Percentiles rank a stretch among this genome's conserved stretches.
These are phyloP conservation scores for Puffinus mauretanicus DNA, from an alignment of 2,113 vertebrate species.

Conservation along the genomic window DNA sequence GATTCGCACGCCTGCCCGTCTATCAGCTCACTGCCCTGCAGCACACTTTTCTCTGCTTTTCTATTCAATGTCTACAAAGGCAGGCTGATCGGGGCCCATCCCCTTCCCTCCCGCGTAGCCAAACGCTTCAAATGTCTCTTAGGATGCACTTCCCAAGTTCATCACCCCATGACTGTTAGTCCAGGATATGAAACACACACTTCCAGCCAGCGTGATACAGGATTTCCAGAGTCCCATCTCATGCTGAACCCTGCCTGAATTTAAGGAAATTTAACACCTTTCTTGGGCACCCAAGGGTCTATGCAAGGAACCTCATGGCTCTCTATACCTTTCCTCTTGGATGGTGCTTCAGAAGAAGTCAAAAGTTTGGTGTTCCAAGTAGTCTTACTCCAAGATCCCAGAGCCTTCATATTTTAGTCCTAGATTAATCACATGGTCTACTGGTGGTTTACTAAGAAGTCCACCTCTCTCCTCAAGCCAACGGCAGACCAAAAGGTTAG, in stretches of 20 bases:
- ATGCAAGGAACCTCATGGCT: background rate
- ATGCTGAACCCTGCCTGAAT: background rate
- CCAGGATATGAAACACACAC: background rate
- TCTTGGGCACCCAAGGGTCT: background rate
- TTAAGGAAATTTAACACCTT: background rate
- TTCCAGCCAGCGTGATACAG: background rate
- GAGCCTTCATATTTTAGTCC: slow-evolving; percentile 1
- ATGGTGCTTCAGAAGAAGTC: background rate
- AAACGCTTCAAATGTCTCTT: background rate
- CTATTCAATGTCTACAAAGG: background rate
- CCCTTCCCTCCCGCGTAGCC: background rate
- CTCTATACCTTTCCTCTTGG: background rate
- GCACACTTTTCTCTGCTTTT: background rate
- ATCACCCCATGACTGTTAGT: background rate
- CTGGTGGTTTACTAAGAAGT: background rate
- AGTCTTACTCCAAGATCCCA: slow-evolving; percentile 10
- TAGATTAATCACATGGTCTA: background rate
- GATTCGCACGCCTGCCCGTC: background rate
- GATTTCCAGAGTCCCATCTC: background rate
- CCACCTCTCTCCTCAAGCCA: slow-evolving; percentile 18
- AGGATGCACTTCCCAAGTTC: background rate
- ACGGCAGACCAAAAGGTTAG: slow-evolving; percentile 14
- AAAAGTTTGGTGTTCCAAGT: background rate
- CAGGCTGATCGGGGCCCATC: background rate
- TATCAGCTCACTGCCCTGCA: background rate